A percentile compares a stretch with the other conserved stretches of the same genome.
Evolutionary conservation across 2,797 vertebrate genomes (phyloP).

Genomic region (Coregonus ussuriensis): DNA sequence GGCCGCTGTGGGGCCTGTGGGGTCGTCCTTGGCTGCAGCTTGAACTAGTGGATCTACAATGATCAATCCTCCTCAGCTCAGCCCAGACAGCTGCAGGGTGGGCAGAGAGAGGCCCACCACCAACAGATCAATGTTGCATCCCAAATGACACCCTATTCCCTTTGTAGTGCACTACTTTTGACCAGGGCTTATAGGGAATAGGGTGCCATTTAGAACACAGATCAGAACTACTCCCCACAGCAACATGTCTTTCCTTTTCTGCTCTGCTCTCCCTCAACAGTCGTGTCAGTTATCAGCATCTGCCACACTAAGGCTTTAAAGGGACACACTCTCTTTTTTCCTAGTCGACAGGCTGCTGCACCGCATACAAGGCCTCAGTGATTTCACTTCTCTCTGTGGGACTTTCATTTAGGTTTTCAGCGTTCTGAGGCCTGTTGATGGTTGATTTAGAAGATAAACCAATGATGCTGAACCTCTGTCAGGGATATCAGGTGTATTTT

Average conservation of each 20-base stretch:
- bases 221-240: slow-evolving; percentile 62
- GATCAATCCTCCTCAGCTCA: slow-evolving; percentile 64
- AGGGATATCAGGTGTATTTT: too few species aligned
- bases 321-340: slow-evolving; percentile 63
- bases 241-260: slow-evolving; percentile 75
- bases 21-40: slow-evolving; percentile 67
- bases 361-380: slow-evolving; percentile 18
- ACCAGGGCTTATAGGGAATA: too few species aligned
- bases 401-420: slow-evolving; percentile 24
- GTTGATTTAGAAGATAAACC: slow-evolving; percentile 2
- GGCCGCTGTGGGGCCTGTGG: slow-evolving; percentile 20
- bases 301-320: slow-evolving; percentile 77
- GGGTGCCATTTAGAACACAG: not conserved
- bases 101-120: slow-evolving; percentile 54
- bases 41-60: slow-evolving; percentile 80
- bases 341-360: slow-evolving; percentile 22
- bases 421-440: slow-evolving; percentile 28
- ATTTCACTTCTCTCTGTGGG: slow-evolving; percentile 30
- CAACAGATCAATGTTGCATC: not conserved
- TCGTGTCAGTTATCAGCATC: slow-evolving; percentile 82
- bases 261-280: slow-evolving; percentile 40
- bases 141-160: not conserved
- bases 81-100: slow-evolving; percentile 81
- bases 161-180: not conserved
- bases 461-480: too few species aligned